Conservation (phyloP, 2,888 invertebrate species). For the Oxystoma pomonae region DNA sequence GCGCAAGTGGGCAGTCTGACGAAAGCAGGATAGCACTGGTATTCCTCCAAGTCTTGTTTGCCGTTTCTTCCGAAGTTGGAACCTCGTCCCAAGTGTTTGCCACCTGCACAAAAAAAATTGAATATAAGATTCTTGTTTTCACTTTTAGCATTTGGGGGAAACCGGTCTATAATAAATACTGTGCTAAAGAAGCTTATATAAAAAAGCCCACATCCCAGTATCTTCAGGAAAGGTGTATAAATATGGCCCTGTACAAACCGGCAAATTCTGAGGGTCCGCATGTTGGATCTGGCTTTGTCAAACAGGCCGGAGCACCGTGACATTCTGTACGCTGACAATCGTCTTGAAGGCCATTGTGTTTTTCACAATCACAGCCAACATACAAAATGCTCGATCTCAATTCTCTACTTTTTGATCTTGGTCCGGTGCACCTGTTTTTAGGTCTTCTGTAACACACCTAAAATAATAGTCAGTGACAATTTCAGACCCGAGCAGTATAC, state of each 20-base stretch:
- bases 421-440: conserved; percentile 39
- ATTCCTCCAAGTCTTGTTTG: conserved; percentile 23
- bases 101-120: conserved; percentile 28
- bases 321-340: conserved; percentile 55
- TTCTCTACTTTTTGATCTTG: conserved; percentile 52
- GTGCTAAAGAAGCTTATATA: too few relatives aligned
- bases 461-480: too few relatives aligned
- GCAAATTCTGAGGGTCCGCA: conserved; percentile 49
- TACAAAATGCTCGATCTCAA: conserved; percentile 52
- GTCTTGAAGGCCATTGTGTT: conserved; percentile 58
- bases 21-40: conserved; percentile 42
- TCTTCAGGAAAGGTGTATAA: too few relatives aligned
- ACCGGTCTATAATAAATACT: too few relatives aligned
- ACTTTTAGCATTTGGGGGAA: too few relatives aligned
- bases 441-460: conserved; percentile 45
- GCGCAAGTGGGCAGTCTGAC: conserved; percentile 32
- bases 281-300: conserved; percentile 49
- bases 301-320: conserved; percentile 50
- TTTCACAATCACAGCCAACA: conserved; percentile 56
- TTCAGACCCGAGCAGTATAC: too few relatives aligned
- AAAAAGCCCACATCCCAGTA: too few relatives aligned
- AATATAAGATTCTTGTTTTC: too few relatives aligned
- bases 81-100: conserved; percentile 38
- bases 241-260: too few relatives aligned
- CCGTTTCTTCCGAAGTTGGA: conserved; percentile 1